A percentile compares a stretch with the other conserved stretches of the same genome.
Evolutionary conservation across 2,113 vertebrate genomes (phyloP).

Genomic region (Pogonocichla stellata): DNA sequence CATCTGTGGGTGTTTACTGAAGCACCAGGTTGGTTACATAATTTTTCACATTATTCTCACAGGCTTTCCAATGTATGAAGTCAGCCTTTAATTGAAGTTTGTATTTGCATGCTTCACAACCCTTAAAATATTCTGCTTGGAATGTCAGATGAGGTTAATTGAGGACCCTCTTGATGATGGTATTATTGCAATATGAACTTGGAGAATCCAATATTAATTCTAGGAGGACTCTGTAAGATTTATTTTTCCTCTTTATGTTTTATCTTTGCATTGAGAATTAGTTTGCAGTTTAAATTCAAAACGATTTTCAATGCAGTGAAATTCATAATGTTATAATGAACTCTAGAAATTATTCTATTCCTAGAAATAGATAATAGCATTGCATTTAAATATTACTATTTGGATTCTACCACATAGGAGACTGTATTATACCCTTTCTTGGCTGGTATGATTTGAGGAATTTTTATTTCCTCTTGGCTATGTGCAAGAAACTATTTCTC

Average conservation of each 20-base stretch:
- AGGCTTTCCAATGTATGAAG: background rate
- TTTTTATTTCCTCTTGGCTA: background rate
- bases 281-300: background rate
- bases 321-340: background rate
- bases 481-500: background rate
- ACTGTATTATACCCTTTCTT: background rate
- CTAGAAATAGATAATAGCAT: background rate
- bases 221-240: background rate
- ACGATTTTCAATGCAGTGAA: background rate
- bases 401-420: background rate
- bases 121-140: slow-evolving; percentile 31
- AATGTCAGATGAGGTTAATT: slow-evolving; percentile 58
- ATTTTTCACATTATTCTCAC: slow-evolving; percentile 17
- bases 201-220: slow-evolving; percentile 28
- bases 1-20: slow-evolving; percentile 13
- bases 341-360: background rate
- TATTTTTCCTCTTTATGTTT: slow-evolving; percentile 23
- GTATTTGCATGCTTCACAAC: slow-evolving; percentile 29
- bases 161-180: slow-evolving; percentile 5
- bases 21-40: background rate
- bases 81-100: slow-evolving; percentile 43
- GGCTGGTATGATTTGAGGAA: background rate
- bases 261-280: background rate
- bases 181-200: slow-evolving; percentile 39
- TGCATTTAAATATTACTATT: background rate